Evolutionary conservation across 2,888 invertebrate species (phyloP).

Genomic region (Ditylenchus weischeri): DNA sequence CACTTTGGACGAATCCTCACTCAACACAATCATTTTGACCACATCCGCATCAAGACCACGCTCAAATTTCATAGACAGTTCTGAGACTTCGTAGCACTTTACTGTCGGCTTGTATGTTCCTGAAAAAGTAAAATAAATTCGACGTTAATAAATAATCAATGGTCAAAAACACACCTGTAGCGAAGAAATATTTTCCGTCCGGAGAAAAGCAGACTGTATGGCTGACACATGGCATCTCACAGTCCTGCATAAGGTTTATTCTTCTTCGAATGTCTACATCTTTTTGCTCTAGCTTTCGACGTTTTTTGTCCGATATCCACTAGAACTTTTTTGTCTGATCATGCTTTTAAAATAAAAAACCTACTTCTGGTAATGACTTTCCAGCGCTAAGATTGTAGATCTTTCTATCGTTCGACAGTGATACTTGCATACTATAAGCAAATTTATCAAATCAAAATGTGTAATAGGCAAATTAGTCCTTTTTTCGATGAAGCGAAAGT

Average conservation of each 20-base stretch:
- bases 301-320: conserved; percentile 62
- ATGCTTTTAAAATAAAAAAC: not conserved
- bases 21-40: conserved; percentile 83
- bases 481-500: no score
- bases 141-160: no score
- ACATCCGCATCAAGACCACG: conserved; percentile 94
- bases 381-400: conserved; percentile 95
- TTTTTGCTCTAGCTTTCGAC: conserved; percentile 61
- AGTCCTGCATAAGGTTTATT: conserved; percentile 95
- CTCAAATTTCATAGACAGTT: conserved; percentile 94
- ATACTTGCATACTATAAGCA: conserved; percentile 43
- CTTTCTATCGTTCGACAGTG: conserved; percentile 80
- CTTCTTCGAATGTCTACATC: conserved; percentile 77
- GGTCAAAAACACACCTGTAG: conserved; percentile 73
- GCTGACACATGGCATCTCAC: conserved; percentile 98
- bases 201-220: conserved; percentile 77
- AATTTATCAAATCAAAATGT: no score
- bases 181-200: conserved; percentile 86
- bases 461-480: no score
- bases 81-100: conserved; percentile 90
- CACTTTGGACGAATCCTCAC: conserved; percentile 93
- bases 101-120: conserved; percentile 86
- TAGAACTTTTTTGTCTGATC: conserved; percentile 40
- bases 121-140: conserved; percentile 30
- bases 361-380: conserved; percentile 89